These are phyloP conservation scores for Timema cristinae DNA, from an alignment of 2,888 invertebrate genomes.

Conservation along the genomic window DNA sequence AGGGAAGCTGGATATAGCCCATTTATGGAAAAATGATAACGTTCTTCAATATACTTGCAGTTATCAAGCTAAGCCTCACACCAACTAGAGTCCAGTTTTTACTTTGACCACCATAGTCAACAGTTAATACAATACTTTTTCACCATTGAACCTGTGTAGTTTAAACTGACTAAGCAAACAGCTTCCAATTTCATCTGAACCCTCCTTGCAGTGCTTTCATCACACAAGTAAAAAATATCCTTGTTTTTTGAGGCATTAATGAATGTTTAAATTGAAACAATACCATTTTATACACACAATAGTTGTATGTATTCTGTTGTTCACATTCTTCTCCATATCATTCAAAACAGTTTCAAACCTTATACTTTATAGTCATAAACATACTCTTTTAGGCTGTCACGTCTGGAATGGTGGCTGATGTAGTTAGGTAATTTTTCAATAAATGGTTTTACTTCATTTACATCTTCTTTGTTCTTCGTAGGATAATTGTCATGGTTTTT, in stretches of 20 bases:
- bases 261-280: background rate
- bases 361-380: background rate
- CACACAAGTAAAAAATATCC: background rate
- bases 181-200: constrained; percentile 2
- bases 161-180: background rate
- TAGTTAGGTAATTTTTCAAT: background rate
- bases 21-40: background rate
- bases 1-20: too few relatives aligned
- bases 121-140: background rate
- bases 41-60: background rate
- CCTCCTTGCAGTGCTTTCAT: background rate
- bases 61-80: background rate
- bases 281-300: too few relatives aligned
- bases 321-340: too few relatives aligned
- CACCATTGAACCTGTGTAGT: background rate
- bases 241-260: background rate
- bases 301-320: too few relatives aligned
- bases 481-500: too few relatives aligned
- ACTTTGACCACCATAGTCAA: background rate
- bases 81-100: background rate
- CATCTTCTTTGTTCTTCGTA: too few relatives aligned
- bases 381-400: background rate
- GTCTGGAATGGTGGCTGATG: background rate
- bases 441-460: background rate
- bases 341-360: background rate